phyloP scores from a whole-genome alignment of 2,888 invertebrate genomes.

The Andrena minutula region DNA sequence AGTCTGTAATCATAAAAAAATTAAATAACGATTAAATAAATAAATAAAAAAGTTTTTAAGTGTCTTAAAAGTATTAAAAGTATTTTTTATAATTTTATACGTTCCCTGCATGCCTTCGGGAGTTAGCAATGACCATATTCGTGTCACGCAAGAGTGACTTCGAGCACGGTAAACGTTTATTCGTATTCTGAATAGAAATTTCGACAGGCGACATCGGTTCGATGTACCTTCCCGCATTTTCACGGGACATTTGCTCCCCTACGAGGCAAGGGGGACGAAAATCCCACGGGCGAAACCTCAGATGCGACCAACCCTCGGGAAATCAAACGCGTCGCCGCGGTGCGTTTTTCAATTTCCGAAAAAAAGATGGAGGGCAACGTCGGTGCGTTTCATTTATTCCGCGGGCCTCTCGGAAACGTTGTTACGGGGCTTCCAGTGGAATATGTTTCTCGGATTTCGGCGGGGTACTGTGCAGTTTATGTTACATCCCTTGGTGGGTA shows the following conservation, averaged over 20 bases:
- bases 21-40: too few species aligned
- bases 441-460: background rate
- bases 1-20: too few species aligned
- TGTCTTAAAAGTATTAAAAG: too few species aligned
- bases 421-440: background rate
- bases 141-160: background rate
- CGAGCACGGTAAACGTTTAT: background rate
- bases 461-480: background rate
- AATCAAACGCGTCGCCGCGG: slow-evolving; percentile 21
- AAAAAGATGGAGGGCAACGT: background rate
- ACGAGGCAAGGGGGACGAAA: background rate
- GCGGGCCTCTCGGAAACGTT: background rate
- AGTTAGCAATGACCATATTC: background rate
- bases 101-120: background rate
- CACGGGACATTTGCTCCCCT: slow-evolving; percentile 17
- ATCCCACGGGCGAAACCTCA: slow-evolving; percentile 7
- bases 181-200: background rate
- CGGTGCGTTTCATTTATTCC: background rate
- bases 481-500: background rate
- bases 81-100: too few species aligned
- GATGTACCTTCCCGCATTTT: background rate
- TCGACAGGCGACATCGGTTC: background rate
- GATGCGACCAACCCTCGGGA: slow-evolving; percentile 26
- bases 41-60: too few species aligned
- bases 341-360: slow-evolving; percentile 25